Conservation (phyloP, 2,888 invertebrate genomes). For the Tetranychus piercei region DNA sequence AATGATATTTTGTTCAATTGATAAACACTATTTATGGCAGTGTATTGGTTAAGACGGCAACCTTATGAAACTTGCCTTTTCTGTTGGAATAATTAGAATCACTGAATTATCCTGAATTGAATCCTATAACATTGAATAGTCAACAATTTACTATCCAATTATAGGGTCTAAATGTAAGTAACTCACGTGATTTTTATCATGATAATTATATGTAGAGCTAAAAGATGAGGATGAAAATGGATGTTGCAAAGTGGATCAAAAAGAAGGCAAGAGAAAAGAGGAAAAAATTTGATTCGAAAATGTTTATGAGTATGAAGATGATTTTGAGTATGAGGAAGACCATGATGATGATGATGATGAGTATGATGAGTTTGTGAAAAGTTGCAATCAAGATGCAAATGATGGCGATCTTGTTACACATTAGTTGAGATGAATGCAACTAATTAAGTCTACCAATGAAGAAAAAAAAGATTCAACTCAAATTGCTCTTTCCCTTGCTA, state of each 20-base stretch:
- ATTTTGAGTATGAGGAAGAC: not conserved
- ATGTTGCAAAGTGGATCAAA: too few species aligned
- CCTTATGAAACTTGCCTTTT: too few species aligned
- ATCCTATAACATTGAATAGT: too few species aligned
- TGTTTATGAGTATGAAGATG: not conserved
- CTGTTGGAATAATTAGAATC: too few species aligned
- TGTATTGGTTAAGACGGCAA: too few species aligned
- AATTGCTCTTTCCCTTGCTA: too few species aligned
- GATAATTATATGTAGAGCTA: not conserved
- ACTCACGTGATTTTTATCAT: not conserved
- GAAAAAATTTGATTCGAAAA: not conserved
- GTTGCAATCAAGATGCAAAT: not conserved
- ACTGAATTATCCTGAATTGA: too few species aligned
- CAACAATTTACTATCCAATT: not conserved
- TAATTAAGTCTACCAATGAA: too few species aligned
- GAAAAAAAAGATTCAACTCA: too few species aligned
- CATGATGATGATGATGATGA: not conserved
- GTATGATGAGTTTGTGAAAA: not conserved
- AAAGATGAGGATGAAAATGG: not conserved
- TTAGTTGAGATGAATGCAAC: not conserved
- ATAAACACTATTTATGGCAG: too few species aligned
- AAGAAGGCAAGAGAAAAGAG: too few species aligned
- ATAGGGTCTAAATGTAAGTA: not conserved
- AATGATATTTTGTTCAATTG: too few species aligned
- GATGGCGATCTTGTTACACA: constrained; percentile 9